Base-by-base conservation (phyloP, 2,888 invertebrate species). In the Sisyra terminalis region DNA sequence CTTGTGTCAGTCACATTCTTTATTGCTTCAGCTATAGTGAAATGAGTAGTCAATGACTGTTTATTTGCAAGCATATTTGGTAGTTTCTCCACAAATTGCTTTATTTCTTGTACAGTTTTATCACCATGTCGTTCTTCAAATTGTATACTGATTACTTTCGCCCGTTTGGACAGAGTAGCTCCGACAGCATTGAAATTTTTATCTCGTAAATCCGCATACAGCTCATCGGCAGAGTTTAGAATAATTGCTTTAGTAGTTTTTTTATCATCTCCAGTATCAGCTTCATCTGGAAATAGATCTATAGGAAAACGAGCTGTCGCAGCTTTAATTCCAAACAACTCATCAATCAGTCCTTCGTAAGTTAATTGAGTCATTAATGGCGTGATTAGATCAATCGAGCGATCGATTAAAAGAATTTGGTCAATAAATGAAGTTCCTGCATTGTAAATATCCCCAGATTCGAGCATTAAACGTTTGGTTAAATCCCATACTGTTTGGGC, bases 331-430 rank as follows among this genome's bases (percentile, higher is more conserved):
- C 85, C 84, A 63, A 82, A 96, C 44, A 92, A 73, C 61, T 97
- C 96, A 64, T 98, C 98, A 48, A 98, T 87, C 6, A 98, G 70
- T 3, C 97, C 98, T 62, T 96, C 96, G 54, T 97, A 98, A 0
- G 97, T 97, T 29, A 96, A 72, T 56, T 97, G 98, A 0, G 93
- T 93, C 1, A 88, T 79, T 53, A 98, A 67, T 1, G 93, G 88
- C 38, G 92, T 87, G 39, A 97, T 72, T 42, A 93, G 73, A 69
- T 99, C 98, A 3, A 93, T 73, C 35, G 81, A 78, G 17, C 98
- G 71, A 62, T 99, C 98, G 2, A 98, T 65, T 37, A 98, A 63
- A 6, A 98, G 66, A 45, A 97, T 69, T 57, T 87, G 86, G 59
- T 96, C 93, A 38, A 97, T 89, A 43, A 53, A 56, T 36, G 57